Base-by-base conservation (phyloP, 2,113 vertebrate species). In the Antechinus stuartii region DNA sequence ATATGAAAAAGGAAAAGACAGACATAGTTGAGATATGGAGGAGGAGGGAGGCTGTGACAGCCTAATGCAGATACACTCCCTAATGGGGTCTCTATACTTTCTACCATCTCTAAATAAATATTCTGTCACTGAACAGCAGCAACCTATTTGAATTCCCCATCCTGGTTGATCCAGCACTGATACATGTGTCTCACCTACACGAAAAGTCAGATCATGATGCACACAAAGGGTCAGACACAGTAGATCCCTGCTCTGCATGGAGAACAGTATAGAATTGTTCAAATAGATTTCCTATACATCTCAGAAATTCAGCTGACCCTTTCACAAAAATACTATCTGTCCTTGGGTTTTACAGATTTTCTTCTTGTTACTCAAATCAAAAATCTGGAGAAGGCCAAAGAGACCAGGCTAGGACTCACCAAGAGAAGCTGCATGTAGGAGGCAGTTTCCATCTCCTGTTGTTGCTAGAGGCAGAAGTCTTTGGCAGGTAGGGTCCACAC, bases 371-470 rank as follows among this genome's bases (percentile, higher is more conserved):
- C 46, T 49, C 47, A 47, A 90, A 90, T 10, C 46, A 52, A 47
- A 84, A 42, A n/a, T 7, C 19, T 42, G 42, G n/a, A 30, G 25
- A 9, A 47, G 47, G 47, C n/a, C 90, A 47, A 30, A 57, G 9
- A 49, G 24, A 47, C 25, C 90, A 52, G 90, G 25, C 52, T 12
- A 30, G 91, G 89, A 61, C 98, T 98, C 98, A 99, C 99, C 99
- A 27, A 99, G 99, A 50, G 99, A 99, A 23, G 99, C 99, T 0
- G 99, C 99, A 0, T 99, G 99, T 46, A 99, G 98, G 91, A 99
- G 98, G 97, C 99, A 99, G 93, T 99, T 99, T 91, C 99, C 99
- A 0, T 99, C 99, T 0, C 99, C 99, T 0, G 99, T 99, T 1
- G 99, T 99, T 26, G 99, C 99, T 98, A 99, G 97, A 3, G 99